Conservation (phyloP, 2,888 invertebrate species). For the Limnephilus rhombicus region DNA sequence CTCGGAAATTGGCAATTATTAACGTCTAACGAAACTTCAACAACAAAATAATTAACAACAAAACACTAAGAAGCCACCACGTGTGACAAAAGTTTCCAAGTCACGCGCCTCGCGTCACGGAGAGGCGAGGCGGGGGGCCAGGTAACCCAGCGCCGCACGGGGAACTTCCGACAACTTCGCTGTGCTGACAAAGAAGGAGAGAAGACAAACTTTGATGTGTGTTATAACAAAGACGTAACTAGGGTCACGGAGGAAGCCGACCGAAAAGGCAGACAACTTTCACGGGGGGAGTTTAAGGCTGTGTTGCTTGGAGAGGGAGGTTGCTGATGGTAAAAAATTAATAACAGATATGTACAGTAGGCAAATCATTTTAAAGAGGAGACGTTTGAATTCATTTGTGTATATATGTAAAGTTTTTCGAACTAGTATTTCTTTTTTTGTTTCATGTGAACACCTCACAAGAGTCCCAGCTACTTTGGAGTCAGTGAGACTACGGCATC, state of each 20-base stretch:
- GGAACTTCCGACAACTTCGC: background rate
- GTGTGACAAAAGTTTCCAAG: background rate
- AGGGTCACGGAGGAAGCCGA: slow-evolving; percentile 6
- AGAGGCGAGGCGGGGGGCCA: slow-evolving; percentile 2
- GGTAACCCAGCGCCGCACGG: background rate
- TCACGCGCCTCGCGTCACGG: slow-evolving; percentile 4
- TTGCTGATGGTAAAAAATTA: background rate
- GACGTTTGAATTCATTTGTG: no score
- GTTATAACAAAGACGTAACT: slow-evolving; percentile 22
- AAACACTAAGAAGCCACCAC: background rate
- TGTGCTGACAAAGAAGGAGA: background rate
- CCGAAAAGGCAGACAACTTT: background rate
- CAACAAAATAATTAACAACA: background rate
- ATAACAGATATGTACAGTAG: background rate
- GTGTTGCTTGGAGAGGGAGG: background rate
- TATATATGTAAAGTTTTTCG: no score
- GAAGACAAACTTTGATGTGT: slow-evolving; percentile 9
- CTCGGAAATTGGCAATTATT: background rate
- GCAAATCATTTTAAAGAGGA: no score
- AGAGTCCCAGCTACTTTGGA: no score
- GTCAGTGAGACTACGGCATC: no score
- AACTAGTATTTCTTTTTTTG: no score
- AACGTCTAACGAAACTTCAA: background rate
- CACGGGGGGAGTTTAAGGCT: background rate
- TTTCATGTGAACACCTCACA: no score